These are phyloP conservation scores for Neofelis nebulosa DNA, from an alignment of 2,113 vertebrate genomes.

Conservation along the genomic window DNA sequence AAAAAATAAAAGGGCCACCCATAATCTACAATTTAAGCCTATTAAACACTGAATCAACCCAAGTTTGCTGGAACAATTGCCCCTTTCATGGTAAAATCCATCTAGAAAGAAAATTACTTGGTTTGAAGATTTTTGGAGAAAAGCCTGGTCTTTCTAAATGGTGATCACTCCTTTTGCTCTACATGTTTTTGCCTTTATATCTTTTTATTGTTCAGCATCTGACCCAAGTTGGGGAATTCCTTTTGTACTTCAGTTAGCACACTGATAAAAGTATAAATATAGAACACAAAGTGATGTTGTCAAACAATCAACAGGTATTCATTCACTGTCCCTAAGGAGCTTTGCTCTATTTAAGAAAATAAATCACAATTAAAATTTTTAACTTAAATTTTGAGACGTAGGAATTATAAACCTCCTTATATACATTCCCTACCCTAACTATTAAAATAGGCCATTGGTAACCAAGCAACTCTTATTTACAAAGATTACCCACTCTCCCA, in stretches of 20 bases:
- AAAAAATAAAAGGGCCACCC: not conserved
- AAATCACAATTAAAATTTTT: not conserved
- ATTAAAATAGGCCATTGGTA: not conserved
- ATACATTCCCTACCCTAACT: not conserved
- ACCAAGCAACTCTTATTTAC: not conserved
- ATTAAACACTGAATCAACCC: not conserved
- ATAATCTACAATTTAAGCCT: not conserved
- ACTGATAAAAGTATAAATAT: not conserved
- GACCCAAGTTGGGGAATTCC: not conserved
- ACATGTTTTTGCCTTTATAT: not conserved
- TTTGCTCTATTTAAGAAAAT: not conserved
- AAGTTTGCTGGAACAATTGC: not conserved
- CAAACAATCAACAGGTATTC: not conserved
- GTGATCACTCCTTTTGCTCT: not conserved
- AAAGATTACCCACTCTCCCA: not conserved
- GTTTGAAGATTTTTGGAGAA: not conserved
- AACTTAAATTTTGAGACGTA: not conserved
- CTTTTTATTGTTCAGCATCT: conserved; percentile 10
- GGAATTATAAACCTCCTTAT: not conserved
- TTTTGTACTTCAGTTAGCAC: not conserved
- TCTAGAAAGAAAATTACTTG: conserved; percentile 5
- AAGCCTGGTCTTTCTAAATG: not conserved
- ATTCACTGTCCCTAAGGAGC: not conserved
- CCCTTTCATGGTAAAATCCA: not conserved
- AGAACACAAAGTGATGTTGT: not conserved